Evolutionary conservation across 2,113 vertebrate genomes (phyloP).

Genomic region (Muntiacus muntjak): DNA sequence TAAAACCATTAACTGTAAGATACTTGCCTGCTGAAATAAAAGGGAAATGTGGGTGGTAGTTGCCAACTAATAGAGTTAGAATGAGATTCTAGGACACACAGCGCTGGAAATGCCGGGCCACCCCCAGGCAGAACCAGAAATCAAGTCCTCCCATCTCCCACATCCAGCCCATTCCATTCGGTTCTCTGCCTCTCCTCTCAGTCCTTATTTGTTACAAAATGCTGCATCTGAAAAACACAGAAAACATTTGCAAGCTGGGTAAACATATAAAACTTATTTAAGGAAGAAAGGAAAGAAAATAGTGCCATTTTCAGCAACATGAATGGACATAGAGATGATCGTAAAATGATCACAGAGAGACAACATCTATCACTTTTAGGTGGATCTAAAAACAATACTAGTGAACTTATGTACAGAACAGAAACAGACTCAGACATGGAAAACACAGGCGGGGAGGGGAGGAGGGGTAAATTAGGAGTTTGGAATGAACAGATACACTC

Average conservation of each 20-base stretch:
- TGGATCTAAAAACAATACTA: background rate
- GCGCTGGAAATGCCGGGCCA: background rate
- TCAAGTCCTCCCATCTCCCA: rapidly evolving
- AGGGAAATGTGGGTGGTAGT: background rate
- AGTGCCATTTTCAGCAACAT: background rate
- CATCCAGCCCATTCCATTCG: background rate
- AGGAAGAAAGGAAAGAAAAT: background rate
- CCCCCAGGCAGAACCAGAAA: background rate
- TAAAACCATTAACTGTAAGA: background rate
- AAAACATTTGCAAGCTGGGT: background rate
- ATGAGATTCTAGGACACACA: background rate
- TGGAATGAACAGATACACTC: background rate
- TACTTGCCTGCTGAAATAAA: conserved; percentile 12
- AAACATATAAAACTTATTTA: background rate
- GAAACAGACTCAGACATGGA: background rate
- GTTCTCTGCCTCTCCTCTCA: background rate
- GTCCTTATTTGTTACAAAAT: background rate
- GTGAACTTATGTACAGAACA: background rate
- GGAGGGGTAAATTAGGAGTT: background rate
- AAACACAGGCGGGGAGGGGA: background rate
- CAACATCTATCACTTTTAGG: background rate
- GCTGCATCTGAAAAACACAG: background rate
- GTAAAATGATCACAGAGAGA: background rate
- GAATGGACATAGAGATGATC: background rate
- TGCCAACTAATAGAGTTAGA: background rate